Conservation (phyloP, 2,797 vertebrate genomes). For the Anniella stebbinsi region DNA sequence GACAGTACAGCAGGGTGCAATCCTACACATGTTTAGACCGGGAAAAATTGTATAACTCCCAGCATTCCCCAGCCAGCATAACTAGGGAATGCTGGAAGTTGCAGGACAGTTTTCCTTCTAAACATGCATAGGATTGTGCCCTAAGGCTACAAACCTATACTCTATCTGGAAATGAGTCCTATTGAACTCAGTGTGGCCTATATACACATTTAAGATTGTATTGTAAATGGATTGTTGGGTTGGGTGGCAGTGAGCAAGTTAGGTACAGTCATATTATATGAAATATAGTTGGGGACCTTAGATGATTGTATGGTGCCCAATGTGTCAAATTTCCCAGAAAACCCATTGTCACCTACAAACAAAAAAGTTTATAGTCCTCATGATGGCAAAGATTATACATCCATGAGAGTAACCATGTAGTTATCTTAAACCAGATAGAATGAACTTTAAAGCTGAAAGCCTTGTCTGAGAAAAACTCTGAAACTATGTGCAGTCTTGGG, state of each 20-base stretch:
- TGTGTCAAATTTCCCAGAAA: background rate
- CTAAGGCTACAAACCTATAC: too few species aligned
- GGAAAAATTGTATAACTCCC: too few species aligned
- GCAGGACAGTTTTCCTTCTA: too few species aligned
- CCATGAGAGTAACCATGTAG: background rate
- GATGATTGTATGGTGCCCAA: background rate
- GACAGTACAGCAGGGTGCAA: background rate
- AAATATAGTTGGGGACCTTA: slow-evolving; percentile 4
- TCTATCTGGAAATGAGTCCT: too few species aligned
- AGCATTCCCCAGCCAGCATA: too few species aligned
- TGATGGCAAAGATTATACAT: background rate
- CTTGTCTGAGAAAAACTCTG: background rate
- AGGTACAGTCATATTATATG: slow-evolving; percentile 37
- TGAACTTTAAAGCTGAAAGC: background rate
- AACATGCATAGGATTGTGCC: too few species aligned
- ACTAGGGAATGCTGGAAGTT: too few species aligned
- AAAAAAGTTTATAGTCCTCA: background rate
- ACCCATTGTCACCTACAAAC: background rate
- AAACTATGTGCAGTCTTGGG: background rate
- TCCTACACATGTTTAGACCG: too few species aligned
- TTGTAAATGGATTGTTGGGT: background rate
- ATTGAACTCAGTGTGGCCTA: too few species aligned
- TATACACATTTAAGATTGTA: too few species aligned
- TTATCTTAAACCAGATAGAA: background rate
- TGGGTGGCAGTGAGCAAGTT: slow-evolving; percentile 49